A percentile compares a stretch with the other conserved stretches of the same genome.
Evolutionary conservation across 2,113 vertebrate species (phyloP).

Genomic region (Cercopithecus mona): DNA sequence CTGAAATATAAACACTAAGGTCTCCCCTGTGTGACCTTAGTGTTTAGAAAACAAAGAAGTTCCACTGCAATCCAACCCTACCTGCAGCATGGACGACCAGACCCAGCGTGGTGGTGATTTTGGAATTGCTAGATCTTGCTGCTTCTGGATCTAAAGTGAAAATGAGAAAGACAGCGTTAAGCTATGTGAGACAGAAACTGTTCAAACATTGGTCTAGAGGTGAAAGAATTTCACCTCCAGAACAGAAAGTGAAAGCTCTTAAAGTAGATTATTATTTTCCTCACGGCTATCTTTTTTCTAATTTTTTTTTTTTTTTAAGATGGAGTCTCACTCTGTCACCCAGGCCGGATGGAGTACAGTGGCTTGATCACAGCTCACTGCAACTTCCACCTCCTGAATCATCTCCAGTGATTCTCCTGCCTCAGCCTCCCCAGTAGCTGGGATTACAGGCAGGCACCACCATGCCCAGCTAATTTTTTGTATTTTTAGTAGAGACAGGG

Average conservation of each 20-base stretch:
- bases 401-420: too few relatives aligned
- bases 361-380: too few relatives aligned
- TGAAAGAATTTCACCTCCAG: background rate
- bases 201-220: background rate
- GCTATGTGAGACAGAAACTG: constrained; percentile 36
- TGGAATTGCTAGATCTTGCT: constrained; percentile 91
- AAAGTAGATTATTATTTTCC: background rate
- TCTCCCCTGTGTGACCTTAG: background rate
- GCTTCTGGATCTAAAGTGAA: constrained; percentile 92
- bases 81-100: constrained; percentile 98
- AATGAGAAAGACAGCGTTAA: constrained; percentile 55
- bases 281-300: background rate
- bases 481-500: too few relatives aligned
- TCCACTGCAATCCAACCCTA: constrained; percentile 60
- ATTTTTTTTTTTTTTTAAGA: too few relatives aligned
- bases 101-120: constrained; percentile 97
- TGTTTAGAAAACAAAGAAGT: background rate
- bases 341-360: too few relatives aligned
- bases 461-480: too few relatives aligned
- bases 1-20: background rate
- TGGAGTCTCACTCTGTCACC: too few relatives aligned
- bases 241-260: background rate
- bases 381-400: too few relatives aligned
- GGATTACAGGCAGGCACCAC: too few relatives aligned
- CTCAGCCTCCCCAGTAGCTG: too few relatives aligned